Evolutionary conservation across 2,113 vertebrate genomes (phyloP), one percentile per base, ranked within the genome.

Genomic region (Donacobius atricapilla): DNA sequence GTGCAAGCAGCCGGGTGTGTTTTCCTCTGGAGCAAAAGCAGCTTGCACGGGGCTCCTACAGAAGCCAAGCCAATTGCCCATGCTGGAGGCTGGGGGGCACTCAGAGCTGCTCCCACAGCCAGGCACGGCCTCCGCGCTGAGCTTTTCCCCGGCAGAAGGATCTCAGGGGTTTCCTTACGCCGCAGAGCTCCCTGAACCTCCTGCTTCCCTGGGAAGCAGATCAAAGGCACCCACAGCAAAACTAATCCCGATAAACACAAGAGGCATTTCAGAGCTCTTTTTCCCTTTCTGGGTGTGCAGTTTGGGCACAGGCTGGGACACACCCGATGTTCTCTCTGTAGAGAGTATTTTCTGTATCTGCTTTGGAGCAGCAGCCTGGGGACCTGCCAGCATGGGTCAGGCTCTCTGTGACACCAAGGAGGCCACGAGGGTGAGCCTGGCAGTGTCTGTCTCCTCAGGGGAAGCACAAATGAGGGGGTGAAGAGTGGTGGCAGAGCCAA

Each of bases 101-200:
- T 17, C 37, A 18, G 45, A 78, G n/a, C 57, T 4, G 1, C 21
- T 35, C 57, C 68, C 33, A 33, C 47, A 27, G 68, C 47, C 47
- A 33, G 47, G 39, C 47, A 51, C 2, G 0, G 37, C 17, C 57
- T 54, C 47, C 39, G 9, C 14, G 42, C 71, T 1, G 1, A 75
- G 31, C 47, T 37, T 40, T 66, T 33, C 57, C 53, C 22, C 3
- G 6, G 57, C 51, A 75, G 56, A 60, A 73, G 45, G 16, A 57
- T 14, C 27, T 61, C 1, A 0, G n/a, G 23, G 15, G 3, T 61
- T 61, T 83, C 51, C 64, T 39, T n/a, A 5, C 8, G 20, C 65
- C 45, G 65, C 4, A 1, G 18, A 69, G 21, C 33, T 45, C 44
- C 72, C 27, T 30, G 61, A 83, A 71, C n/a, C 37, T 48, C 56